Percentiles rank a stretch among this genome's conserved stretches.
These are phyloP conservation scores for Barbus barbus DNA, from an alignment of 2,113 vertebrate genomes.

Conservation along the genomic window DNA sequence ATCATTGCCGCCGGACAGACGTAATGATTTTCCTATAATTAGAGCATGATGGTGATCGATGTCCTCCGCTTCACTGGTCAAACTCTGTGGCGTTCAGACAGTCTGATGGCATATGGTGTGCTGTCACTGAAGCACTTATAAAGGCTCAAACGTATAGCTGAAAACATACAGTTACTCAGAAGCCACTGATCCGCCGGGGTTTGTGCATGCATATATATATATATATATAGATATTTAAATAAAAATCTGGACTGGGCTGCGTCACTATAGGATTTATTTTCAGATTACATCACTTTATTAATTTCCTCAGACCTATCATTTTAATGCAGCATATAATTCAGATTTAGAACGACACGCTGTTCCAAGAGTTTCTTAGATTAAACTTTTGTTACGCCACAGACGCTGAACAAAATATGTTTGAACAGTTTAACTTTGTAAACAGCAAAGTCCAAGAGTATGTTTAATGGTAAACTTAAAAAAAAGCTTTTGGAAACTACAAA, in stretches of 20 bases:
- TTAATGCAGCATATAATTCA: neutral
- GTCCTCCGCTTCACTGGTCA: constrained; percentile 14
- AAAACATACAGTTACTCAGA: neutral
- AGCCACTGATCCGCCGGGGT: neutral
- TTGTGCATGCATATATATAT: constrained; percentile 15
- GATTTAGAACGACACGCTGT: neutral
- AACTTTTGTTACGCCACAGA: neutral
- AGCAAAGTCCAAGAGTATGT: neutral
- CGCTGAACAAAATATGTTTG: neutral
- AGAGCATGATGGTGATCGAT: constrained; percentile 48
- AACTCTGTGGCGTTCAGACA: neutral
- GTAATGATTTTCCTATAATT: constrained; percentile 50
- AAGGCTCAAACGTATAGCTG: constrained; percentile 4
- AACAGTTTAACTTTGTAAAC: neutral
- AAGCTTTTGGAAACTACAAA: no score
- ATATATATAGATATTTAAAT: constrained; percentile 28
- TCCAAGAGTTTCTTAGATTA: neutral
- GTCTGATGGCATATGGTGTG: neutral
- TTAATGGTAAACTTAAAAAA: neutral
- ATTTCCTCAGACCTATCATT: neutral
- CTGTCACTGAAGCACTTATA: neutral
- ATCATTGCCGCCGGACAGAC: neutral
- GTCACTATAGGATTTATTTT: constrained; percentile 21
- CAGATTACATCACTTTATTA: neutral
- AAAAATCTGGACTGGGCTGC: neutral